Base-by-base conservation (phyloP, 1,140 invertebrate species). In the Heliothis subflexa region DNA sequence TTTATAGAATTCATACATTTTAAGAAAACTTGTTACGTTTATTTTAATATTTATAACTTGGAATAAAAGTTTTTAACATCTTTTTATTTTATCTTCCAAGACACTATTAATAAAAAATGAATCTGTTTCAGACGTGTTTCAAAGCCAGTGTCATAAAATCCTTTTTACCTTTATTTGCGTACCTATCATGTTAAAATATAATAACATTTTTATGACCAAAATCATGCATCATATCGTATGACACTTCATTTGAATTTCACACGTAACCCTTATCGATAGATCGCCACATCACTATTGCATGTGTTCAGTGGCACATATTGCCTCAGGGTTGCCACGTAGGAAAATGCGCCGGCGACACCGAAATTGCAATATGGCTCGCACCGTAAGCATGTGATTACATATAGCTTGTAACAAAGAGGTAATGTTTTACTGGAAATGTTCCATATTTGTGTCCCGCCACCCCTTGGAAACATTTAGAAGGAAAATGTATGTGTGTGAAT, bases 341-440 rank as follows among this genome's bases (percentile, higher is more conserved):
- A 85, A 83, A 83, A 81, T 81, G 73, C 80, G 78, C 78, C 66
- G 76, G 83, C 81, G 82, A 85, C 82, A 82, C 70, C 81, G 64
- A 87, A 87, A 86, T 79, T 86, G 86, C 86, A 87, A 87, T 87
- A 87, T 84, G 71, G 82, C 78, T 84, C 80, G 72, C 57, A 83
- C 80, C 49, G 74, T 87, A 83, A 85, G 84, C 84, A 86, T 82
- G 78, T 87, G 86, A 84, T 85, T 87, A 87, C 82, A 73, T 81
- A 78, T 71, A 80, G 76, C 71, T 80, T 76, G 47, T 45, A 62
- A 77, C 73, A 72, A 45, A 50, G 73, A 76, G 50, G 49, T 74
- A 50, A 73, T 64, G 71, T 54, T 55, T 74, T 57, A 74, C 78
- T 79, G 33, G 71, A 79, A 66, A 75, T 49, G 78, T 45, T 59